Conservation (phyloP, 2,113 vertebrate species). For the Odontophorus gujanensis region DNA sequence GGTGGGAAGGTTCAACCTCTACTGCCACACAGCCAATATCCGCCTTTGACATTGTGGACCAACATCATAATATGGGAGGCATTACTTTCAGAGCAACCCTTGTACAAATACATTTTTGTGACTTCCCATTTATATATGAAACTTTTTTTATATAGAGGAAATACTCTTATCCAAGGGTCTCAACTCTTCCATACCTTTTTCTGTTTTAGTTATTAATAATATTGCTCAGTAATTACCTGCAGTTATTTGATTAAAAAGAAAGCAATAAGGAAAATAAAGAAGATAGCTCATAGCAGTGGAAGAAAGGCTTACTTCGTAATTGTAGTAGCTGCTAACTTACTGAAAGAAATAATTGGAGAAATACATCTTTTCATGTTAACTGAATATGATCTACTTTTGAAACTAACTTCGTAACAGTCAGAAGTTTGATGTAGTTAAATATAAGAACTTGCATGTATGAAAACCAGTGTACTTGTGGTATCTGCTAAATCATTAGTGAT, state of each 20-base stretch:
- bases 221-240: background rate
- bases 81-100: too few species aligned
- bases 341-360: background rate
- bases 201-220: background rate
- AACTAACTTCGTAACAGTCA: background rate
- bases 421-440: background rate
- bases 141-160: background rate
- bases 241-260: background rate
- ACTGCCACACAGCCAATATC: too few species aligned
- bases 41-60: too few species aligned
- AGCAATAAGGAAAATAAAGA: background rate
- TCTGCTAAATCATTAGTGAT: background rate
- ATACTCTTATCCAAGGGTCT: background rate
- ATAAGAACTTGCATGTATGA: background rate
- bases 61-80: too few species aligned
- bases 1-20: too few species aligned
- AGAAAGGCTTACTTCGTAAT: background rate
- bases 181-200: background rate
- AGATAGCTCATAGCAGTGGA: background rate
- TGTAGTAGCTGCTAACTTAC: background rate
- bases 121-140: background rate
- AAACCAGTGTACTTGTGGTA: background rate
- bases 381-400: background rate
- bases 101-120: background rate
- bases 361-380: background rate